These are phyloP conservation scores for Stictonetta naevosa DNA, from an alignment of 2,113 vertebrate species.

Conservation along the genomic window DNA sequence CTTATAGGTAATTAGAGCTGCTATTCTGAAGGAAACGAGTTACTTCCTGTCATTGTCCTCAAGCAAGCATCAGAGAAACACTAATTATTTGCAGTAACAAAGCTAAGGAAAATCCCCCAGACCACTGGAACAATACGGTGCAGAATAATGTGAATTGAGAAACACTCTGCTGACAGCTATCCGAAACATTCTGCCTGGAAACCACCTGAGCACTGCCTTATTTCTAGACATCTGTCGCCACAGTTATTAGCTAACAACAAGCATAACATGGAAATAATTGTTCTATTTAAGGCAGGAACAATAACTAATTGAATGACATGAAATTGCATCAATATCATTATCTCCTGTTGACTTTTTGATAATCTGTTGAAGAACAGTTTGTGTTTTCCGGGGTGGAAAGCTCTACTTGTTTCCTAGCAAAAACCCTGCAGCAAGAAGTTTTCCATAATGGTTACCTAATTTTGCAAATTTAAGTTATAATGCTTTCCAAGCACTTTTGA, in stretches of 20 bases:
- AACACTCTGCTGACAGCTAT: background rate
- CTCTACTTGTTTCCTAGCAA: conserved; percentile 1
- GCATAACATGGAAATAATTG: conserved; percentile 36
- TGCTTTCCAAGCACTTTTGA: background rate
- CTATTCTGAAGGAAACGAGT: background rate
- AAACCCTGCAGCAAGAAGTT: background rate
- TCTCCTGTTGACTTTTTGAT: conserved; percentile 51
- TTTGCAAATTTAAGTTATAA: background rate
- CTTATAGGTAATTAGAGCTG: background rate
- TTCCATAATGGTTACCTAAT: background rate
- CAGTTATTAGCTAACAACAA: conserved; percentile 52
- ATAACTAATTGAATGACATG: conserved; percentile 25
- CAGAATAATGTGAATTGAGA: background rate
- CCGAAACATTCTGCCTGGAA: conserved; percentile 32
- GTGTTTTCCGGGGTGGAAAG: background rate
- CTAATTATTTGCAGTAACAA: background rate
- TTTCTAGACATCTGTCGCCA: conserved; percentile 53
- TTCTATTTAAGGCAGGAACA: conserved; percentile 34
- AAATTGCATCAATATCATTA: conserved; percentile 41
- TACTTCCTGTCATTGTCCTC: conserved; percentile 35
- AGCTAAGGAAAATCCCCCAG: background rate
- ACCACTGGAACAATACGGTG: background rate
- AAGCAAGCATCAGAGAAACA: conserved; percentile 12
- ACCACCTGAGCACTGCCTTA: conserved; percentile 28
- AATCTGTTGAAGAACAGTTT: background rate